phyloP scores from a whole-genome alignment of 92 coral and sea anemone species.

The Bergia puertoricense region DNA sequence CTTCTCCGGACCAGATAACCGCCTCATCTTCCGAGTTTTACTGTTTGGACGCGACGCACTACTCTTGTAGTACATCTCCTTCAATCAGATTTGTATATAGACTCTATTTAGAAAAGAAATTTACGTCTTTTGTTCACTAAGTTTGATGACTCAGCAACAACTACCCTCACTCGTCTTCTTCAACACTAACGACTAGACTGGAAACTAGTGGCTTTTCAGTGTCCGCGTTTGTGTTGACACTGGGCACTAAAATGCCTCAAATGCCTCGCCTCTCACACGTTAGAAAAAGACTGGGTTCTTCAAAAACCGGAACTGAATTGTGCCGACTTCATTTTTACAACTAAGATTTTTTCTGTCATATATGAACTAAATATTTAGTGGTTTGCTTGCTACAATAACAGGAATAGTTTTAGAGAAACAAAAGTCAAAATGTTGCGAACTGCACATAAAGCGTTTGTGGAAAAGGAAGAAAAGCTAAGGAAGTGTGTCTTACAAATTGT shows the following conservation, averaged over 20 bases:
- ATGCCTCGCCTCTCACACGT: conserved; percentile 1
- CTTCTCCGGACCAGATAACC: conserved; percentile 29
- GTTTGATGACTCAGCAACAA: conserved; percentile 26
- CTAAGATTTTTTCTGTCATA: too few relatives aligned
- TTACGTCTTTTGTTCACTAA: background rate
- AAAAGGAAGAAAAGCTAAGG: conserved; percentile 65
- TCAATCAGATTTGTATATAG: background rate
- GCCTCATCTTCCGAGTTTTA: conserved; percentile 60
- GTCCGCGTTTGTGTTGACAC: too few relatives aligned
- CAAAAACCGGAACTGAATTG: background rate
- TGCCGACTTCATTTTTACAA: too few relatives aligned
- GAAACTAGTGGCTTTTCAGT: background rate
- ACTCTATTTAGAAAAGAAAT: background rate
- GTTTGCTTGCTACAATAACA: background rate
- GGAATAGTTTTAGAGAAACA: background rate
- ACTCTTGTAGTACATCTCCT: conserved; percentile 82
- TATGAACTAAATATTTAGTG: too few relatives aligned
- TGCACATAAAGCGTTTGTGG: conserved; percentile 61
- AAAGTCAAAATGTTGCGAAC: conserved; percentile 19
- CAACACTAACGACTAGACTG: background rate
- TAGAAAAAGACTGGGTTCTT: background rate
- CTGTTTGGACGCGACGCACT: conserved; percentile 78
- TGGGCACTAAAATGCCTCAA: background rate
- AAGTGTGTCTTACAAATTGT: conserved; percentile 53
- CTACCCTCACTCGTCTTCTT: background rate